phyloP scores from a whole-genome alignment of 2,888 invertebrate genomes.

The Heliconius aoede region DNA sequence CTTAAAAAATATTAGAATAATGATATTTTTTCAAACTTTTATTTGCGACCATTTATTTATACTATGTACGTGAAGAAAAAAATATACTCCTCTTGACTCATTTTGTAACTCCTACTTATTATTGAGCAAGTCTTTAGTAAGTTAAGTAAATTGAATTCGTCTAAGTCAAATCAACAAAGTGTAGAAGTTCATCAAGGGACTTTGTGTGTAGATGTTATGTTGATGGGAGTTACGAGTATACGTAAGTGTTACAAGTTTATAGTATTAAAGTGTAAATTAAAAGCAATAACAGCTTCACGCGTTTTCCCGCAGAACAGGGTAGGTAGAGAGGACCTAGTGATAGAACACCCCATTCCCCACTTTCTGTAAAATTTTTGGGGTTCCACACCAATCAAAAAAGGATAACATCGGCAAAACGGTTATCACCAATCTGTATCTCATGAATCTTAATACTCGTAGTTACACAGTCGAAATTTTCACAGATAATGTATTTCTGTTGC shows the following conservation, averaged over 20 bases:
- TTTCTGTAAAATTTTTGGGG: neutral
- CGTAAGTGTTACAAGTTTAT: neutral
- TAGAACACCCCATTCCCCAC: neutral
- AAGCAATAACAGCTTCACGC: neutral
- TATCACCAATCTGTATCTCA: too few relatives aligned
- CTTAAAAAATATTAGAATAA: neutral
- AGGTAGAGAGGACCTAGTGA: neutral
- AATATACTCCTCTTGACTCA: too few relatives aligned
- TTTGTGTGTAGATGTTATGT: conserved; percentile 5
- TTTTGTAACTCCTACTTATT: neutral
- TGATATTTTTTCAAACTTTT: neutral
- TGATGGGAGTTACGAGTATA: neutral
- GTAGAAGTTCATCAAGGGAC: conserved; percentile 10
- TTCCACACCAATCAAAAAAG: too few relatives aligned
- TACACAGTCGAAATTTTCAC: too few relatives aligned
- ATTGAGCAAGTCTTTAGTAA: neutral
- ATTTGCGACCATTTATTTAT: neutral
- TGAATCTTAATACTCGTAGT: too few relatives aligned
- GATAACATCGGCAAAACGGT: too few relatives aligned
- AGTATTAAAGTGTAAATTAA: neutral
- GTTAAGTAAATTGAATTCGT: conserved; percentile 16
- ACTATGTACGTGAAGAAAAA: neutral
- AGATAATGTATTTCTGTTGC: too few relatives aligned
- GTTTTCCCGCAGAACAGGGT: neutral
- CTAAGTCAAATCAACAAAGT: conserved; percentile 11